Evolutionary conservation across 2,113 vertebrate genomes (phyloP).

Genomic region (Phaethornis superciliosus): DNA sequence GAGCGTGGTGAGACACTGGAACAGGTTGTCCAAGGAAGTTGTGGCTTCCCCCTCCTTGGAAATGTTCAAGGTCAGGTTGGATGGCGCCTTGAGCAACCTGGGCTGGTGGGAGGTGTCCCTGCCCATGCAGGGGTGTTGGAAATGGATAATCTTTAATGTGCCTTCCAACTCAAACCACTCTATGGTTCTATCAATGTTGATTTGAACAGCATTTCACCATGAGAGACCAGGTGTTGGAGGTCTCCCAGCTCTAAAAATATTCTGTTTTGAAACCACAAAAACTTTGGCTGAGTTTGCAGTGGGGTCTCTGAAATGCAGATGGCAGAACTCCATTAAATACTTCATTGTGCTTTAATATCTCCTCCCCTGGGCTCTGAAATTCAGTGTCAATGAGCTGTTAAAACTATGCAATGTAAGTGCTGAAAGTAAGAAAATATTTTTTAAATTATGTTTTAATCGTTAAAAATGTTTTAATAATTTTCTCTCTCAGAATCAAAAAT

Average conservation of each 20-base stretch:
- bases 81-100: too few relatives aligned
- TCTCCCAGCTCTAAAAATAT: neutral
- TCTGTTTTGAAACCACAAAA: conserved; percentile 21
- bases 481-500: neutral
- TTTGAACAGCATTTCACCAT: neutral
- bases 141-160: too few relatives aligned
- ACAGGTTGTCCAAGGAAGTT: too few relatives aligned
- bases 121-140: too few relatives aligned
- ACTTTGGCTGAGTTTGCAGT: conserved; percentile 1
- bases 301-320: conserved; percentile 8
- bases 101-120: too few relatives aligned
- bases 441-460: neutral
- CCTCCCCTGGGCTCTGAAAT: conserved; percentile 8
- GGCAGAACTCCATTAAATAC: neutral
- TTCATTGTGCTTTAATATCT: conserved; percentile 33
- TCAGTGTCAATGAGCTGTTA: conserved; percentile 11
- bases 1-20: too few relatives aligned
- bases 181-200: neutral
- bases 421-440: conserved; percentile 13
- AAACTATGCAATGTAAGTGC: neutral
- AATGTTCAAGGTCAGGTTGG: too few relatives aligned
- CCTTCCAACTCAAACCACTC: too few relatives aligned
- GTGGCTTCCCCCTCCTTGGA: too few relatives aligned
- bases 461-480: neutral
- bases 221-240: neutral